Conservation (phyloP, 2,113 vertebrate genomes). For the Corapipo altera region DNA sequence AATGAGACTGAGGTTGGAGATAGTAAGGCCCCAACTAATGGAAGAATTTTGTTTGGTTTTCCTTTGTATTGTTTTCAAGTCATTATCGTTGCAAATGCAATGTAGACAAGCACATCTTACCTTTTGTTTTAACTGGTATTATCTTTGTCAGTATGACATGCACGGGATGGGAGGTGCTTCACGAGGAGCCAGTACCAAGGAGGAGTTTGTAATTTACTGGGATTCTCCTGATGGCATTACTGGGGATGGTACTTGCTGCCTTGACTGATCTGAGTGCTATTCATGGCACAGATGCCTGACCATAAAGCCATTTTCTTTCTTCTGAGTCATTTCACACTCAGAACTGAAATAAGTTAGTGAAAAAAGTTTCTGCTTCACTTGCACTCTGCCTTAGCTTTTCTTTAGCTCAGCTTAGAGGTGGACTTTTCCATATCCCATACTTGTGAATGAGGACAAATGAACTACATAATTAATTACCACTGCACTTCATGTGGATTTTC, state of each 20-base stretch:
- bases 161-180: not conserved
- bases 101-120: not conserved
- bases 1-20: not conserved
- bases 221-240: rapidly evolving
- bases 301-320: not conserved
- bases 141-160: not conserved
- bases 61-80: not conserved
- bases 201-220: not conserved
- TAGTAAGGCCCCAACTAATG: not conserved
- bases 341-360: not conserved
- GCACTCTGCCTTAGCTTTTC: not conserved
- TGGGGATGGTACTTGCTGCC: not conserved
- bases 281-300: not conserved
- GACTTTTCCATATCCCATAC: not conserved
- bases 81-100: not conserved
- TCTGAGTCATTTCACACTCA: not conserved
- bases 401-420: not conserved
- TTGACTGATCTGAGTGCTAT: rapidly evolving
- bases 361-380: not conserved
- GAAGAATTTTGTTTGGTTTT: not conserved
- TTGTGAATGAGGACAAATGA: not conserved
- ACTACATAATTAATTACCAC: not conserved
- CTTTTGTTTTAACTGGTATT: not conserved
- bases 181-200: not conserved
- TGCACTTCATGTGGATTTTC: not conserved